A percentile compares a stretch with the other conserved stretches of the same genome.
Conservation (phyloP, 2,797 vertebrate genomes). For the Sciurus carolinensis region DNA sequence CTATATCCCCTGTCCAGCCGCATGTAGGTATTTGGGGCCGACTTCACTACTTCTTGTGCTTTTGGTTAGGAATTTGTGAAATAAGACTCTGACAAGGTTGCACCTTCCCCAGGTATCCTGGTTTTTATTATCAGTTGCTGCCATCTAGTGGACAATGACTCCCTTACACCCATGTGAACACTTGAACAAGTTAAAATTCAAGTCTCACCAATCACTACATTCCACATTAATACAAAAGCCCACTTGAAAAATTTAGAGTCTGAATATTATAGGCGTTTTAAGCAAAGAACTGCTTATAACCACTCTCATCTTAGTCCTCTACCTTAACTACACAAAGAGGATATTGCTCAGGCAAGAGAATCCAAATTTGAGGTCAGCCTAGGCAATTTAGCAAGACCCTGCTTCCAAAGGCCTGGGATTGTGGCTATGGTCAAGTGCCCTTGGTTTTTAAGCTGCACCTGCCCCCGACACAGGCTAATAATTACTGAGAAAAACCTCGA, state of each 20-base stretch:
- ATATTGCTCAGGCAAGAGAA: neutral
- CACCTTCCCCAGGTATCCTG: neutral
- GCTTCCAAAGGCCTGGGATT: neutral
- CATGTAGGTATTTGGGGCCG: neutral
- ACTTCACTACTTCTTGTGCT: neutral
- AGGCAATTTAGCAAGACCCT: neutral
- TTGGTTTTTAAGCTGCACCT: neutral
- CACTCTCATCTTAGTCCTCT: neutral
- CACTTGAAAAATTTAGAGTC: neutral
- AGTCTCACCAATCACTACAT: neutral
- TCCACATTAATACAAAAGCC: neutral
- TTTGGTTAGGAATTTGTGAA: neutral
- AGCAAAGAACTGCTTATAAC: neutral
- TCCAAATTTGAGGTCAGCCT: neutral
- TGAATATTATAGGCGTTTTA: neutral
- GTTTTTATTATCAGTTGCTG: conserved; percentile 74
- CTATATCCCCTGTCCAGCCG: too few relatives aligned
- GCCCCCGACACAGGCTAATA: too few relatives aligned
- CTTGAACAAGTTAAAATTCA: neutral
- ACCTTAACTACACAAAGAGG: neutral
- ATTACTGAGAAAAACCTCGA: neutral
- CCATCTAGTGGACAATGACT: conserved; percentile 83
- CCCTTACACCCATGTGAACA: neutral
- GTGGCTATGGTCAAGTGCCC: too few relatives aligned
- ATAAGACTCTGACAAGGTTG: neutral